Evolutionary conservation across 1,140 invertebrate species (phyloP).

Genomic region (Bilobella aurantiaca): DNA sequence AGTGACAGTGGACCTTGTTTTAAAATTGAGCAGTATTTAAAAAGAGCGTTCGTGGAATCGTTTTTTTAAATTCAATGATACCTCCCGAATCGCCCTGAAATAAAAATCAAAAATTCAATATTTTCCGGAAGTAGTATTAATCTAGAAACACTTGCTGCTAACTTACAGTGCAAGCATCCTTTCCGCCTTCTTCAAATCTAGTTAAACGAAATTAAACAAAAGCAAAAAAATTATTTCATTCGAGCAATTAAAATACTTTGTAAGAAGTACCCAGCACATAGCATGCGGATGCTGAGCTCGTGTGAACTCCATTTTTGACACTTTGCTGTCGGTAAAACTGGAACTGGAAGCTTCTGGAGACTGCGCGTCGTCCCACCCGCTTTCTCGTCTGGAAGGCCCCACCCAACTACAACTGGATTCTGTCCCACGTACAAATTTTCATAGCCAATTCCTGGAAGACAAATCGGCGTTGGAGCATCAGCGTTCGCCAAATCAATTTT

Average conservation of each 20-base stretch:
- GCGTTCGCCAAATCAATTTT: constrained; percentile 11
- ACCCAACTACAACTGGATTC: constrained; percentile 9
- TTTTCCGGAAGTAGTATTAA: background rate
- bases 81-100: constrained; percentile 19
- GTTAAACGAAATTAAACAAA: background rate
- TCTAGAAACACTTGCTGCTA: background rate
- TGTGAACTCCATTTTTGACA: constrained; percentile 5
- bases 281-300: constrained; percentile 3
- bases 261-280: constrained; percentile 11
- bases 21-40: background rate
- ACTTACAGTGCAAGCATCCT: constrained; percentile 22
- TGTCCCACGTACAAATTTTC: background rate
- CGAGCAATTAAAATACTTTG: background rate
- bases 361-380: constrained; percentile 15
- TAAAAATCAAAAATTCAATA: background rate
- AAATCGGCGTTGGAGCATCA: constrained; percentile 9
- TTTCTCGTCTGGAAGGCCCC: constrained; percentile 19
- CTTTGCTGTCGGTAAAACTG: background rate
- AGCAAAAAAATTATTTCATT: background rate
- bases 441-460: constrained; percentile 5
- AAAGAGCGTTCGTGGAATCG: no score
- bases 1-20: constrained; percentile 9
- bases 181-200: constrained; percentile 1
- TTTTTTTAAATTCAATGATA: no score
- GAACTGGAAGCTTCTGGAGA: constrained; percentile 21